These are phyloP conservation scores for Parauchenoglanis punctatus DNA, from an alignment of 2,797 vertebrate genomes.

Conservation along the genomic window DNA sequence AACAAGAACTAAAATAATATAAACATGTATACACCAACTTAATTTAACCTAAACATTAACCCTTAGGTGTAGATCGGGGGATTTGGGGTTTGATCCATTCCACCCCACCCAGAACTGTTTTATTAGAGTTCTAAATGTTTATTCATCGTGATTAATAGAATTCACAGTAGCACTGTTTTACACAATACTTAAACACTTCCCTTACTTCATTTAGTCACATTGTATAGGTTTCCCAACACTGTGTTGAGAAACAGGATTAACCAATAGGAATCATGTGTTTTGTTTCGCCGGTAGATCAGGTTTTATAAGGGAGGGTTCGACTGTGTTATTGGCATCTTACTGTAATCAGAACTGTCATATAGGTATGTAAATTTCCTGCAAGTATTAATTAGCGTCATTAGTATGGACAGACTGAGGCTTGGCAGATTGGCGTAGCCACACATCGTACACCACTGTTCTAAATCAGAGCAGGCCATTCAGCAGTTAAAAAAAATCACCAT, in stretches of 20 bases:
- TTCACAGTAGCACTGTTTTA: not conserved
- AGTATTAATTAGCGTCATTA: not conserved
- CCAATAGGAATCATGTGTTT: too few species aligned
- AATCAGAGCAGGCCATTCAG: not conserved
- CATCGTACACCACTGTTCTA: not conserved
- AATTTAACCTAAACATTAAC: not conserved
- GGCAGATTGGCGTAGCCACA: not conserved
- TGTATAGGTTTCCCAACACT: not conserved
- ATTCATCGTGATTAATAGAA: not conserved
- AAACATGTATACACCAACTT: not conserved
- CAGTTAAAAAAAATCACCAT: not conserved
- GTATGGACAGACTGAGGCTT: not conserved
- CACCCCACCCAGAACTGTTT: not conserved
- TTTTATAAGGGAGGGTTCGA: not conserved
- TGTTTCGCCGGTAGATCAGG: not conserved
- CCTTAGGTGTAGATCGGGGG: not conserved
- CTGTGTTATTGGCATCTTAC: not conserved
- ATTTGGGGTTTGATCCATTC: not conserved
- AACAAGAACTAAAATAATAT: not conserved
- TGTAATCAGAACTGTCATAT: not conserved
- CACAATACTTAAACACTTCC: not conserved
- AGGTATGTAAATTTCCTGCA: not conserved
- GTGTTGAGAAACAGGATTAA: too few species aligned
- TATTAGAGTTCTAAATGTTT: not conserved
- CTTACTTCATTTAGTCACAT: not conserved